phyloP scores from a whole-genome alignment of 30 jellyfish, hydroid and myxozoan species.

The Nemopilema nomurai region DNA sequence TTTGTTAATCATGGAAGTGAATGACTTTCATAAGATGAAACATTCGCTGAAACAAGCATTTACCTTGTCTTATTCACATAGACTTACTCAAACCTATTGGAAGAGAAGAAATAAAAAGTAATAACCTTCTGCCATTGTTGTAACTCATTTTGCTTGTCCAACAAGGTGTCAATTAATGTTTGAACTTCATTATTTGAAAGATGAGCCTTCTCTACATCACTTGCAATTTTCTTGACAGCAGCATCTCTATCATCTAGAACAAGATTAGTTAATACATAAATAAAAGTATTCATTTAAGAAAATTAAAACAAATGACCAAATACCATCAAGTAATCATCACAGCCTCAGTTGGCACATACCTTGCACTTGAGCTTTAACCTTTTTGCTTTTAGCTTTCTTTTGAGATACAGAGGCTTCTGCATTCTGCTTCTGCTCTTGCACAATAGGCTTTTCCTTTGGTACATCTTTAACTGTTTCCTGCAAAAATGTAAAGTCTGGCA shows the following conservation, averaged over 20 bases:
- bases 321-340: too few species aligned
- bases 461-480: background rate
- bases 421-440: constrained; percentile 5
- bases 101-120: background rate
- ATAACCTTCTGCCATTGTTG: constrained; percentile 90
- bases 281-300: too few species aligned
- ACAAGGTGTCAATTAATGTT: constrained; percentile 73
- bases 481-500: constrained; percentile 2
- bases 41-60: too few species aligned
- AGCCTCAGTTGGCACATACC: too few species aligned
- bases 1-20: too few species aligned
- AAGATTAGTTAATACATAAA: too few species aligned
- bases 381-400: constrained; percentile 51
- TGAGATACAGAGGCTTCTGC: constrained; percentile 19
- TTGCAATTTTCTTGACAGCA: constrained; percentile 56
- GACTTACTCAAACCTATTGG: background rate
- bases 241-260: background rate
- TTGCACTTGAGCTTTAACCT: constrained; percentile 31
- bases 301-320: too few species aligned
- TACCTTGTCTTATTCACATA: too few species aligned
- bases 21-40: too few species aligned
- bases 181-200: constrained; percentile 76
- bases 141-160: constrained; percentile 85
- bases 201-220: constrained; percentile 72
- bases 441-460: background rate